These are phyloP conservation scores for Cantharis nigra DNA, from an alignment of 2,888 invertebrate species.

Conservation along the genomic window DNA sequence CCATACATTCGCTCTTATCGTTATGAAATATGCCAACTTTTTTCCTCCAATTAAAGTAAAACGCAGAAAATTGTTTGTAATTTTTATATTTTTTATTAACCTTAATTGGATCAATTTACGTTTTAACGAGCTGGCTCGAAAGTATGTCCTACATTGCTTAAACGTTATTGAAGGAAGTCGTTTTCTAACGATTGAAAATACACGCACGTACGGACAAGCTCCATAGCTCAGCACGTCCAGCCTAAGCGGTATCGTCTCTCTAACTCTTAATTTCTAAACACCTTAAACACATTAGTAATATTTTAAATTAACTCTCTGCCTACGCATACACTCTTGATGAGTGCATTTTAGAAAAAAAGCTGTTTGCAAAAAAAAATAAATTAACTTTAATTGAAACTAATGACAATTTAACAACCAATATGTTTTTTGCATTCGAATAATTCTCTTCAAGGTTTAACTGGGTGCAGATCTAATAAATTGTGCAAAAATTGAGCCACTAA, in stretches of 20 bases:
- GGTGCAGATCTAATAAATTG: neutral
- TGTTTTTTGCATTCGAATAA: neutral
- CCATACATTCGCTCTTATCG: neutral
- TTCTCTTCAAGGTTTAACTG: neutral
- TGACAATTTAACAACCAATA: neutral
- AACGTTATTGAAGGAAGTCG: neutral
- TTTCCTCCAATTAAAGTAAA: neutral
- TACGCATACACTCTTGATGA: neutral
- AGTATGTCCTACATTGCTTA: neutral
- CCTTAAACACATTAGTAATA: neutral
- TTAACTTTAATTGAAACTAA: neutral
- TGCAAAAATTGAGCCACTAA: neutral
- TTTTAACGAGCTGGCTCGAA: neutral
- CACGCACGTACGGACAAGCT: neutral
- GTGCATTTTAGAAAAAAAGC: neutral
- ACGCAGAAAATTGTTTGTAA: neutral
- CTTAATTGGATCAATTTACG: neutral
- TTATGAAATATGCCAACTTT: neutral
- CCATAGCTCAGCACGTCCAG: too few relatives aligned
- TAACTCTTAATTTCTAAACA: neutral
- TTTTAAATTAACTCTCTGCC: neutral
- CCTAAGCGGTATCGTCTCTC: too few relatives aligned
- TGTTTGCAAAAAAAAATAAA: neutral
- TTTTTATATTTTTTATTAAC: neutral
- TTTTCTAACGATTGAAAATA: neutral